A percentile compares a stretch with the other conserved stretches of the same genome.
phyloP scores from a whole-genome alignment of 2,888 invertebrate genomes.

The Epinotia nisella region DNA sequence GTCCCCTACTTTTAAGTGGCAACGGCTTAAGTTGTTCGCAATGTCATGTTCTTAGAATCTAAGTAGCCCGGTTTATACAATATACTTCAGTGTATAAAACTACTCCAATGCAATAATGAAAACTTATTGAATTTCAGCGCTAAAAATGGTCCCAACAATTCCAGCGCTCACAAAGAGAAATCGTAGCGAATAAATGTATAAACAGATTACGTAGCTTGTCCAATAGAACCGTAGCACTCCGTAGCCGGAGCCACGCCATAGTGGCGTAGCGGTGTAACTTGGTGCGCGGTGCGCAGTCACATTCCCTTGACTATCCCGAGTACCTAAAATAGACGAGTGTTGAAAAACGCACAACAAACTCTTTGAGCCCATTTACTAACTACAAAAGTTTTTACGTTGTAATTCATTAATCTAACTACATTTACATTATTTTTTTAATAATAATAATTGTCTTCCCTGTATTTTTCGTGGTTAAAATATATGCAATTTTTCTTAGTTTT shows the following conservation, averaged over 20 bases:
- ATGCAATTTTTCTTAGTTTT: neutral
- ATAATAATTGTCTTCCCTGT: neutral
- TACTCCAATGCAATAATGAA: slow-evolving; percentile 12
- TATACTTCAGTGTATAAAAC: neutral
- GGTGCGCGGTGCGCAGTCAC: slow-evolving; percentile 32
- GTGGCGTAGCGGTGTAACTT: slow-evolving; percentile 33
- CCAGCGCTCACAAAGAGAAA: slow-evolving; percentile 2
- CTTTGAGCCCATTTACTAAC: slow-evolving; percentile 5
- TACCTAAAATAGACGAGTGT: slow-evolving; percentile 25
- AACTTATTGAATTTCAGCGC: neutral
- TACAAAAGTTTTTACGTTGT: neutral
- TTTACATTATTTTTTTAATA: neutral
- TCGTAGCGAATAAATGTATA: slow-evolving; percentile 10
- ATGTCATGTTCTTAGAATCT: neutral
- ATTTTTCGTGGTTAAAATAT: neutral
- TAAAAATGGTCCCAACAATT: slow-evolving; percentile 20
- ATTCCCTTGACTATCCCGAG: slow-evolving; percentile 29
- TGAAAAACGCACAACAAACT: slow-evolving; percentile 25
- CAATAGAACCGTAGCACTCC: slow-evolving; percentile 45
- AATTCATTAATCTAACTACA: neutral
- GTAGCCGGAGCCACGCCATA: slow-evolving; percentile 36
- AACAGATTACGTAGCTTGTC: slow-evolving; percentile 25
- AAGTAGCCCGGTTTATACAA: neutral
- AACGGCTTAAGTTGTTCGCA: slow-evolving; percentile 4
- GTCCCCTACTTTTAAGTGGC: neutral